These are phyloP conservation scores for Thera obeliscata DNA, from an alignment of 2,888 invertebrate species.

Conservation along the genomic window DNA sequence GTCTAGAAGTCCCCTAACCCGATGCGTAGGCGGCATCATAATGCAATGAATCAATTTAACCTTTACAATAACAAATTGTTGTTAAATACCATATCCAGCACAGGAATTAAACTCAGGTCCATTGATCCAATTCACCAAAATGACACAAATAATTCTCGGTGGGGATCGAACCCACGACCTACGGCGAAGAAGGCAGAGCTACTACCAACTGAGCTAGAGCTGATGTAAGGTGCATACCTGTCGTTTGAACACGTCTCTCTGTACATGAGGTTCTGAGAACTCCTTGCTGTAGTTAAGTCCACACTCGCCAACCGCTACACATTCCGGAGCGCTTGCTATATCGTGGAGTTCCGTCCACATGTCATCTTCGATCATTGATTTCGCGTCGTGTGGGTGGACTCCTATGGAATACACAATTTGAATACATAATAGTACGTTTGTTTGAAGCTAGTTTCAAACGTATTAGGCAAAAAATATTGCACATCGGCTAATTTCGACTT, in stretches of 20 bases:
- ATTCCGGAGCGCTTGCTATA: conserved; percentile 92
- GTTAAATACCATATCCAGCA: neutral
- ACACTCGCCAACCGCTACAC: conserved; percentile 97
- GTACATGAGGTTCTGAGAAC: conserved; percentile 95
- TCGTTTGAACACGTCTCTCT: conserved; percentile 93
- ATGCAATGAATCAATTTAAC: conserved; percentile 24
- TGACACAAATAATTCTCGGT: too few relatives aligned
- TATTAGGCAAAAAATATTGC: too few relatives aligned
- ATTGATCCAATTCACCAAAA: conserved; percentile 31
- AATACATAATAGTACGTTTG: too few relatives aligned
- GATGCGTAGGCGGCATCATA: conserved; percentile 10
- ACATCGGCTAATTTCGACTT: too few relatives aligned
- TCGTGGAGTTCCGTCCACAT: conserved; percentile 91
- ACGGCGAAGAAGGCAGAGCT: too few relatives aligned
- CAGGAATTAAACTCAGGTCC: neutral
- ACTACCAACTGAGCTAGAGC: too few relatives aligned
- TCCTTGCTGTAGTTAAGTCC: conserved; percentile 97
- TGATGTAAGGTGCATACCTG: conserved; percentile 81
- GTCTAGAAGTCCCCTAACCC: neutral
- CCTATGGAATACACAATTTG: conserved; percentile 73
- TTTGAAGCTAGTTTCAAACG: too few relatives aligned
- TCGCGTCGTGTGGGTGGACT: conserved; percentile 97
- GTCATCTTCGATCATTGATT: conserved; percentile 90
- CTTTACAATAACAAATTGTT: conserved; percentile 23
- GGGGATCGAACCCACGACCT: too few relatives aligned